A percentile compares a stretch with the other conserved stretches of the same genome.
phyloP scores from a whole-genome alignment of 2,113 vertebrate species.

The Poeciliopsis retropinna region DNA sequence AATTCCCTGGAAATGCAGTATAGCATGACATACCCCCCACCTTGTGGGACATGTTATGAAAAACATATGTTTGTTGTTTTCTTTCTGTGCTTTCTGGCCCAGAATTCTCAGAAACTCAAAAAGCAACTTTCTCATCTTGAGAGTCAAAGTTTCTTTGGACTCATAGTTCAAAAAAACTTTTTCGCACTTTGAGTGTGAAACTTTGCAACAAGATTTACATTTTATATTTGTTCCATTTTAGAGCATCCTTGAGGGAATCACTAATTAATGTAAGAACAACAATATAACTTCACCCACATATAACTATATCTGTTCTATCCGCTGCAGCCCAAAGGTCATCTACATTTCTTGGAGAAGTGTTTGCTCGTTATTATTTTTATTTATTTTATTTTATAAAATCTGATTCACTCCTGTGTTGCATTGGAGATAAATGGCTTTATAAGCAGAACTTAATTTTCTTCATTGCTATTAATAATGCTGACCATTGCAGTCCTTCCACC shows the following conservation, averaged over 20 bases:
- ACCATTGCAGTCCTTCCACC: neutral
- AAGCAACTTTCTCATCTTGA: neutral
- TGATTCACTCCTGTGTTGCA: conserved; percentile 10
- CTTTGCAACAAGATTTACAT: neutral
- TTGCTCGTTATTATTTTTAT: neutral
- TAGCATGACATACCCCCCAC: too few species aligned
- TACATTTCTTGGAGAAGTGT: neutral
- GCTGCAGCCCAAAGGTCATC: conserved; percentile 48
- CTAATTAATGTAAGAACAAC: conserved; percentile 21
- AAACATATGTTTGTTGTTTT: neutral
- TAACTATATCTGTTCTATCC: conserved; percentile 23
- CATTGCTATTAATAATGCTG: neutral
- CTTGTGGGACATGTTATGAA: neutral
- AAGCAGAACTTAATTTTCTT: conserved; percentile 9
- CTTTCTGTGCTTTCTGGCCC: neutral
- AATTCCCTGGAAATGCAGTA: neutral
- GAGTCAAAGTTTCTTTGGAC: too few species aligned
- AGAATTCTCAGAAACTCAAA: too few species aligned
- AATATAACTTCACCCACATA: neutral
- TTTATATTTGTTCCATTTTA: neutral
- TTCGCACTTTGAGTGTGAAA: neutral
- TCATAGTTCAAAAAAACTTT: too few species aligned
- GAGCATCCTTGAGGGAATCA: neutral
- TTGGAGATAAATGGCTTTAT: conserved; percentile 1
- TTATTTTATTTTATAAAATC: conserved; percentile 8